Evolutionary conservation across 1,140 invertebrate species (phyloP).

Genomic region (Drosophila kohkoa): DNA sequence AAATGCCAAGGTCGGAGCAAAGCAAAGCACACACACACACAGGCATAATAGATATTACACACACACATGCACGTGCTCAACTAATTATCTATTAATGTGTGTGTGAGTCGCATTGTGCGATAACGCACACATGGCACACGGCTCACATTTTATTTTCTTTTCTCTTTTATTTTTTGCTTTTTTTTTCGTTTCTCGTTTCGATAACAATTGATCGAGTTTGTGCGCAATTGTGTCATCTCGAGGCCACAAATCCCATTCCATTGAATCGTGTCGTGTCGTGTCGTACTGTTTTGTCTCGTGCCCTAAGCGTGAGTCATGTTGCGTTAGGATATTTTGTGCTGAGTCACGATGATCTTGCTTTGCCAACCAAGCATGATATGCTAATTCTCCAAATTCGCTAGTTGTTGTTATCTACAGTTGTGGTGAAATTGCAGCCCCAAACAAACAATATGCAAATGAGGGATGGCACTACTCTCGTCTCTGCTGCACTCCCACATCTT

Average conservation of each 20-base stretch:
- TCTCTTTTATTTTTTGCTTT: background rate
- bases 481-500: background rate
- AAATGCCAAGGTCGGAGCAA: constrained; percentile 37
- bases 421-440: constrained; percentile 41
- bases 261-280: constrained; percentile 22
- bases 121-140: constrained; percentile 29
- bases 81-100: constrained; percentile 11
- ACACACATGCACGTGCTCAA: background rate
- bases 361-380: constrained; percentile 37
- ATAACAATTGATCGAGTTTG: constrained; percentile 36
- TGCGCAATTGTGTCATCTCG: constrained; percentile 25
- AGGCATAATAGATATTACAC: background rate
- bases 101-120: constrained; percentile 4
- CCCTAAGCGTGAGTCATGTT: constrained; percentile 33
- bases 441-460: constrained; percentile 12
- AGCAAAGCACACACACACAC: background rate
- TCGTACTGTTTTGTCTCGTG: constrained; percentile 8
- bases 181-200: constrained; percentile 3
- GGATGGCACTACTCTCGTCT: background rate
- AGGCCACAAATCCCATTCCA: constrained; percentile 7
- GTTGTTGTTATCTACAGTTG: constrained; percentile 39
- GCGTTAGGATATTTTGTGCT: constrained; percentile 26
- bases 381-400: constrained; percentile 25
- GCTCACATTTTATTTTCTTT: background rate
- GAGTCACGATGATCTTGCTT: constrained; percentile 41